A percentile compares a stretch with the other conserved stretches of the same genome.
phyloP scores from a whole-genome alignment of 2,113 vertebrate genomes.

The Alouatta palliata region DNA sequence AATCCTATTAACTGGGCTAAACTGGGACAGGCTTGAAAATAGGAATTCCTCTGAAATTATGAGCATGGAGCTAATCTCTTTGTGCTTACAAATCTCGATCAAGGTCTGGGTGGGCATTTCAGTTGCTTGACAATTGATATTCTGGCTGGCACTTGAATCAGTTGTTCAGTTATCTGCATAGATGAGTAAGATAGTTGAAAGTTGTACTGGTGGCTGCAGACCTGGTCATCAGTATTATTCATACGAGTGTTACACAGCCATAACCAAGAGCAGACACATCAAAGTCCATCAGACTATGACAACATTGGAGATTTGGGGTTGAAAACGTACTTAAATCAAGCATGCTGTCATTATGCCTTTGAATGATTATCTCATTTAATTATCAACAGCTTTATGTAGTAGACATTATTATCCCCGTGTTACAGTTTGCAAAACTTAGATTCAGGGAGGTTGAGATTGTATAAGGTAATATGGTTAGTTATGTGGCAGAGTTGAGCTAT shows the following conservation, averaged over 20 bases:
- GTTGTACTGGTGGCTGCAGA: neutral
- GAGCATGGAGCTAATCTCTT: neutral
- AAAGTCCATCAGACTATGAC: neutral
- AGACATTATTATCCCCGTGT: neutral
- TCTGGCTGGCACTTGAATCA: neutral
- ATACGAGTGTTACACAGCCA: neutral
- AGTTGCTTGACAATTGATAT: neutral
- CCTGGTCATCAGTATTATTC: neutral
- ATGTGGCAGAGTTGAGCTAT: neutral
- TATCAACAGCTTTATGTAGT: neutral
- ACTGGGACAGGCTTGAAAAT: neutral
- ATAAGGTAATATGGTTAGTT: neutral
- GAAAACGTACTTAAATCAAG: constrained; percentile 19
- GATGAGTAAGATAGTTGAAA: neutral
- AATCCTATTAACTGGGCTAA: neutral
- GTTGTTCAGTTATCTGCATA: neutral
- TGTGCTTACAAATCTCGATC: neutral
- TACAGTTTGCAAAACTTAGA: neutral
- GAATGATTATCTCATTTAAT: neutral
- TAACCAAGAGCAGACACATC: constrained; percentile 15
- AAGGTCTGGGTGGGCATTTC: constrained; percentile 10
- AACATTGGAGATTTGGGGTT: neutral
- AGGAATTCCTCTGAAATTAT: neutral
- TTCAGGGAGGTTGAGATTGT: neutral
- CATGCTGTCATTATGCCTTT: neutral